A percentile compares a stretch with the other conserved stretches of the same genome.
These are phyloP conservation scores for Labeo catla DNA, from an alignment of 2,113 vertebrate genomes.

Conservation along the genomic window DNA sequence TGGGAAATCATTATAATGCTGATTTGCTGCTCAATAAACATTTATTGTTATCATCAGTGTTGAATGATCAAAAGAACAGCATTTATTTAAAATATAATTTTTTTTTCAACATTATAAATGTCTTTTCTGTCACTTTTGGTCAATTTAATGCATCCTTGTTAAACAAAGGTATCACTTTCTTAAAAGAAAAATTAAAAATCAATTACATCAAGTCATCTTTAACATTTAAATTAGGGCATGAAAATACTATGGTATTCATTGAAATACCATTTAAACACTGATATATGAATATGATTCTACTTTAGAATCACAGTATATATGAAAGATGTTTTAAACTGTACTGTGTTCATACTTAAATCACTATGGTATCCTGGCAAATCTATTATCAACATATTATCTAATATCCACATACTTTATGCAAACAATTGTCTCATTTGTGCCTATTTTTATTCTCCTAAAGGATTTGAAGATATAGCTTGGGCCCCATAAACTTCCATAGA, in stretches of 20 bases:
- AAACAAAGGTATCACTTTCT: not conserved
- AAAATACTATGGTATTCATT: not conserved
- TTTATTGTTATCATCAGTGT: not conserved
- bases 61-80: not conserved
- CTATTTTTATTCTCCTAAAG: conserved; percentile 11
- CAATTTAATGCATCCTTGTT: not conserved
- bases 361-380: not conserved
- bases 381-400: not conserved
- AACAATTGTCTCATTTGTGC: not conserved
- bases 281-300: not conserved
- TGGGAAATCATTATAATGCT: not conserved
- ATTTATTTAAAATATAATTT: not conserved
- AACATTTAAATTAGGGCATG: not conserved
- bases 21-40: not conserved
- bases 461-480: not conserved
- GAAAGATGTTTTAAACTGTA: not conserved
- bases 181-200: not conserved
- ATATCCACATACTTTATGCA: not conserved
- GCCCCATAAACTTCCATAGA: conserved; percentile 3
- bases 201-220: not conserved
- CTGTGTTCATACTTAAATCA: not conserved
- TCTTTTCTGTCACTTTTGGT: not conserved
- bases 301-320: not conserved
- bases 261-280: not conserved
- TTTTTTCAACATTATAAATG: not conserved